Base-by-base conservation (phyloP, 2,113 vertebrate species). In the Lampris megalopsis region DNA sequence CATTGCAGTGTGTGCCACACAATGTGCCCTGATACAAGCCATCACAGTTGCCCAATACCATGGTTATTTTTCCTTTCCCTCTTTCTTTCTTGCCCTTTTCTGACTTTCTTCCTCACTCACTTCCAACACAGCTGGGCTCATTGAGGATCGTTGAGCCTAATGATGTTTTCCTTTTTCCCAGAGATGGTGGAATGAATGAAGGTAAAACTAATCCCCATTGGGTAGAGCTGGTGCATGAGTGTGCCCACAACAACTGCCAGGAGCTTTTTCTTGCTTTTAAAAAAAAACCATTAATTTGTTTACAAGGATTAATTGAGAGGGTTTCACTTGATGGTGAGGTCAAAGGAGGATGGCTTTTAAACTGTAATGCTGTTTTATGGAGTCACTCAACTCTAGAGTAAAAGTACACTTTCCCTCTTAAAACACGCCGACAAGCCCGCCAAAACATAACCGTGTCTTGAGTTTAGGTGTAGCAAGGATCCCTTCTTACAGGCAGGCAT, bases 1-100 rank as follows among this genome's bases (percentile, higher is more conserved):
- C 53, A n/a, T n/a, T 53, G 79, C 57, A 50, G 73, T 81, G 58
- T 74, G 50, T 77, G 70, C 70, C 66, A 35, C 66, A 61, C 63
- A 79, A 80, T 70, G 64, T 52, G 59, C 50, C 61, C 53, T 68
- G n/a, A n/a, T n/a, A n/a, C n/a, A n/a, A 65, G 35, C 67, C 65
- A 69, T 53, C 48, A 45, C 69, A 77, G 59, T 53, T 78, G 43
- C 78, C 45, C 50, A 61, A 48, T 63, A 37, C 48, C 7, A 58
- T 66, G 56, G 10, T 63, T 38, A 52, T 7, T 67, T 48, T 11
- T 40, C n/a, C 9, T 41, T 10, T 47, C 62, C 49, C 40, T 62
- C 48, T 72, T 38, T 50, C 68, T 61, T 8, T 60, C 35, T 71
- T 5, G 3, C 38, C 35, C 42, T 11, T 7, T 13, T 43, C 35